Percentiles rank a stretch among this genome's conserved stretches.
These are phyloP conservation scores for Rhinoderma darwinii DNA, from an alignment of 2,113 vertebrate species.

Conservation along the genomic window DNA sequence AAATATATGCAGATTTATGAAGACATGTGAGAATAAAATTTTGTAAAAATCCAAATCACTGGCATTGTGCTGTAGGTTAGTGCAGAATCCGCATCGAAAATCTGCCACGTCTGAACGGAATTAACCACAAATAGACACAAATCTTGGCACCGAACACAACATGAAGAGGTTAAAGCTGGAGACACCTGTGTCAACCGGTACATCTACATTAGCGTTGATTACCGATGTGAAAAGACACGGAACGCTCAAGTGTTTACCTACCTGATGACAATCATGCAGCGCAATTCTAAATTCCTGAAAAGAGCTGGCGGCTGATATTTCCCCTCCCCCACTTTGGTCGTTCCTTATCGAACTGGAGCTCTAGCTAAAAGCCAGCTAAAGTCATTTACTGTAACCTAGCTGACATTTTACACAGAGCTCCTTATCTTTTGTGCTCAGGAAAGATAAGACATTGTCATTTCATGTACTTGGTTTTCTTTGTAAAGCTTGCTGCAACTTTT, in stretches of 20 bases:
- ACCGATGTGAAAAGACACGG: neutral
- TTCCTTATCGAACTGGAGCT: neutral
- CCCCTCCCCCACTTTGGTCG: neutral
- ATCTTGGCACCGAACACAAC: neutral
- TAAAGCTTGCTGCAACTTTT: neutral
- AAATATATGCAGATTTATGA: too few relatives aligned
- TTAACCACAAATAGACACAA: too few relatives aligned
- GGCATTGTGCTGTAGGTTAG: too few relatives aligned
- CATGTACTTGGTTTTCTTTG: neutral
- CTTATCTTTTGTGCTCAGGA: constrained; percentile 9
- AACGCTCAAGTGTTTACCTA: neutral
- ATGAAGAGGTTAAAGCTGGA: neutral
- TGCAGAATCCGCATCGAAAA: too few relatives aligned
- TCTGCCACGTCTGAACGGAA: too few relatives aligned
- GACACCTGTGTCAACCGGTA: neutral
- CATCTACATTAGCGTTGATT: neutral
- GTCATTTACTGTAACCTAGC: constrained; percentile 22
- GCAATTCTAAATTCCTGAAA: neutral
- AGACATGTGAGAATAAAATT: too few relatives aligned
- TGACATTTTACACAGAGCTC: neutral
- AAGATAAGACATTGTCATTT: neutral
- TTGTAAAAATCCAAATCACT: too few relatives aligned
- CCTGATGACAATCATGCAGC: neutral
- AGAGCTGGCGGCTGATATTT: neutral
- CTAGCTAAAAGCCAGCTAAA: neutral